Evolutionary conservation across 2,113 vertebrate species (phyloP).

Genomic region (Anolis sagrei): DNA sequence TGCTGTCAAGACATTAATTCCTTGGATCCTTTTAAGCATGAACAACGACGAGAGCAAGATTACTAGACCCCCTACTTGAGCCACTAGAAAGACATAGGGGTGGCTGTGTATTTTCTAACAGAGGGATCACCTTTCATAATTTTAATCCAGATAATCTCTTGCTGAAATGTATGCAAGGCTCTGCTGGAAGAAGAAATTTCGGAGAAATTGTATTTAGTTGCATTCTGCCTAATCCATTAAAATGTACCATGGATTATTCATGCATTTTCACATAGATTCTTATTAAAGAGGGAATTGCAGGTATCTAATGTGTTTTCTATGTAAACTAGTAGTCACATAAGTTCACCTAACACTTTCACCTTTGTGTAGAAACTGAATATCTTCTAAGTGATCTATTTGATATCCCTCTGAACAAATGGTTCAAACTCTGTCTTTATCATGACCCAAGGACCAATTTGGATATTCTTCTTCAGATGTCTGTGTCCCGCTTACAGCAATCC

Average conservation of each 20-base stretch:
- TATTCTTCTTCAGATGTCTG: too few species aligned
- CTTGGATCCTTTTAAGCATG: background rate
- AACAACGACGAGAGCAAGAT: rapidly evolving
- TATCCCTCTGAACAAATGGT: background rate
- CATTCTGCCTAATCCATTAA: background rate
- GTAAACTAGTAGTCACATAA: background rate
- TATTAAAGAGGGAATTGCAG: background rate
- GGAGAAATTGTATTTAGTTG: background rate
- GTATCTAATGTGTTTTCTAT: background rate
- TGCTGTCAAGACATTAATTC: background rate
- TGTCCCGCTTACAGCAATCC: background rate
- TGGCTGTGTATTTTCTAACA: rapidly evolving
- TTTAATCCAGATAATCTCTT: background rate
- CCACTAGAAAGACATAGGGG: rapidly evolving
- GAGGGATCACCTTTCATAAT: rapidly evolving
- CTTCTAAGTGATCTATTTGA: background rate
- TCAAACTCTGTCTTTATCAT: background rate
- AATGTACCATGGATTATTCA: background rate
- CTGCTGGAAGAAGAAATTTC: background rate
- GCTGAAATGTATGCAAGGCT: too few species aligned
- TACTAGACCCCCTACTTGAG: background rate
- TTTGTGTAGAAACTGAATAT: background rate
- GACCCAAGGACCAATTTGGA: background rate
- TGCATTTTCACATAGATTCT: background rate
- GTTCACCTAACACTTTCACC: background rate